Evolutionary conservation across 2,888 invertebrate genomes (phyloP).

Genomic region (Hydrotaea cyrtoneurina): DNA sequence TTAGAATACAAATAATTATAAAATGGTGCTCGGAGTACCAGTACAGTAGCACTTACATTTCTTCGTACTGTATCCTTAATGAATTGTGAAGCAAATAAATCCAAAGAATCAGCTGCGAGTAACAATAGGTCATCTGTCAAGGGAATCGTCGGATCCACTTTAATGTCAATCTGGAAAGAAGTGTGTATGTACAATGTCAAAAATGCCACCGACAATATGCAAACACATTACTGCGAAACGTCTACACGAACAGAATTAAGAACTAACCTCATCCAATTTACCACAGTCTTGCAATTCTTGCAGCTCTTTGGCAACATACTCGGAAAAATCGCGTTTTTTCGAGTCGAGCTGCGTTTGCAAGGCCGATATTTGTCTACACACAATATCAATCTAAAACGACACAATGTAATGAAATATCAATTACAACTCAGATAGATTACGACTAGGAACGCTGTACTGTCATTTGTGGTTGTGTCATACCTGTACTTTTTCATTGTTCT

Average conservation of each 20-base stretch:
- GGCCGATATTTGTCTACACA: constrained; percentile 84
- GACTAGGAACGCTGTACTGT: constrained; percentile 74
- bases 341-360: constrained; percentile 82
- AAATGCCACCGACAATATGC: background rate
- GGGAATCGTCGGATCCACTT: constrained; percentile 82
- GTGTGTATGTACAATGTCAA: background rate
- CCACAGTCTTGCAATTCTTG: constrained; percentile 82
- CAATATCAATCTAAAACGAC: constrained; percentile 85
- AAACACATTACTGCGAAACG: background rate
- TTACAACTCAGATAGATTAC: constrained; percentile 68
- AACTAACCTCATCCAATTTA: constrained; percentile 82
- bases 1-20: constrained; percentile 43
- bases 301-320: constrained; percentile 82
- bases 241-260: background rate
- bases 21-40: background rate
- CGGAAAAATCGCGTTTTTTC: constrained; percentile 82
- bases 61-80: constrained; percentile 87
- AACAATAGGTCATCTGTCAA: constrained; percentile 84
- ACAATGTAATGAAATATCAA: constrained; percentile 76
- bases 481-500: constrained; percentile 81
- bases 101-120: constrained; percentile 85
- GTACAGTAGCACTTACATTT: constrained; percentile 84
- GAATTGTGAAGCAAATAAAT: constrained; percentile 84
- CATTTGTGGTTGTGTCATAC: constrained; percentile 70
- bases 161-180: constrained; percentile 81